A percentile compares a stretch with the other conserved stretches of the same genome.
phyloP scores from a whole-genome alignment of 2,888 invertebrate genomes.

The Pteria penguin region DNA sequence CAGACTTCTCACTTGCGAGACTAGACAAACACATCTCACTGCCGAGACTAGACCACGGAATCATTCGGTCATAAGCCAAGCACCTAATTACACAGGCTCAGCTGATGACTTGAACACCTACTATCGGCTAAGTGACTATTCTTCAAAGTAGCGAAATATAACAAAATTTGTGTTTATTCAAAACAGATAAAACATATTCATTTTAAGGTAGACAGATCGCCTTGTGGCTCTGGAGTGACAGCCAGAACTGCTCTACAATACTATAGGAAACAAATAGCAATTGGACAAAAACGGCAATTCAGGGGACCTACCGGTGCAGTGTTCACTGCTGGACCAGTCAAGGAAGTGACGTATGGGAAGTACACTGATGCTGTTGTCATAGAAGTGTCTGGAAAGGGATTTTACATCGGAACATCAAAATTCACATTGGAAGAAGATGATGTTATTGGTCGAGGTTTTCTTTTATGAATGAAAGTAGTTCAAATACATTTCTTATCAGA shows the following conservation, averaged over 20 bases:
- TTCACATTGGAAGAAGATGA: conserved; percentile 77
- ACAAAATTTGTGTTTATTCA: no score
- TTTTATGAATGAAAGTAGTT: no score
- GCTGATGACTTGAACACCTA: no score
- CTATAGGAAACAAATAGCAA: conserved; percentile 58
- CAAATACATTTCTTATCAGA: no score
- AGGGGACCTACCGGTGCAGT: conserved; percentile 65
- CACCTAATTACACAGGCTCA: no score
- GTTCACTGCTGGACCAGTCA: conserved; percentile 58
- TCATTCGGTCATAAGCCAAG: no score
- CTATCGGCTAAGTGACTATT: no score
- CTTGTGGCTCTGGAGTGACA: conserved; percentile 79
- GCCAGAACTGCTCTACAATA: conserved; percentile 78
- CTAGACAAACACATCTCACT: no score
- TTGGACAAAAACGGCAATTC: conserved; percentile 71
- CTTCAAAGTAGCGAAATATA: no score
- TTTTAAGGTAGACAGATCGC: conserved; percentile 78
- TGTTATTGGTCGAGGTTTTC: conserved; percentile 74
- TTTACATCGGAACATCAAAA: conserved; percentile 65
- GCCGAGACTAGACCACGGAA: no score
- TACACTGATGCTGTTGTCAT: conserved; percentile 75
- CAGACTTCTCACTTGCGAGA: no score
- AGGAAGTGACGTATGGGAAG: conserved; percentile 53
- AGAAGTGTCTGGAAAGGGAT: conserved; percentile 76
- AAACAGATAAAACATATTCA: no score